A percentile compares a stretch with the other conserved stretches of the same genome.
These are phyloP conservation scores for Catajapyx aquilonaris DNA, from an alignment of 1,140 invertebrate genomes.

Conservation along the genomic window DNA sequence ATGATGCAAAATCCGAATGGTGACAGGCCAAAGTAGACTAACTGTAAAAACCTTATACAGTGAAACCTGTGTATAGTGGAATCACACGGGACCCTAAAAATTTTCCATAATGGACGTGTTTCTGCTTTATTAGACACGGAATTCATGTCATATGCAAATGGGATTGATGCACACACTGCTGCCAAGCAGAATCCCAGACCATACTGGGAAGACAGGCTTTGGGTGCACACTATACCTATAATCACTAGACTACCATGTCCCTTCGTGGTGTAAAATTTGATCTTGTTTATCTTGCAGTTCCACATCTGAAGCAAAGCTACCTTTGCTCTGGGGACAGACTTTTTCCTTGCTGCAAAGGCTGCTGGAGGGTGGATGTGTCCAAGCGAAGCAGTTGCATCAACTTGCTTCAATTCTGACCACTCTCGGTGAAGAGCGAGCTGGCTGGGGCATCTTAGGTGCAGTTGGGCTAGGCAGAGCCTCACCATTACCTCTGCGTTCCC, in stretches of 20 bases:
- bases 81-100: constrained; percentile 19
- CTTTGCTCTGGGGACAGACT: constrained; percentile 33
- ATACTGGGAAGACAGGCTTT: constrained; percentile 26
- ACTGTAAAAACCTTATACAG: constrained; percentile 2
- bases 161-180: constrained; percentile 25
- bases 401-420: constrained; percentile 24
- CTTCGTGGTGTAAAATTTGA: constrained; percentile 2
- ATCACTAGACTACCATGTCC: constrained; percentile 7
- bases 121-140: constrained; percentile 20
- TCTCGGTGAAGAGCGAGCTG: constrained; percentile 32
- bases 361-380: constrained; percentile 23
- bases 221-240: constrained; percentile 25
- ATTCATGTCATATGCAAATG: constrained; percentile 23
- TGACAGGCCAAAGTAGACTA: constrained; percentile 3
- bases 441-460: constrained; percentile 35
- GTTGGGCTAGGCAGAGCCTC: constrained; percentile 38
- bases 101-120: constrained; percentile 23
- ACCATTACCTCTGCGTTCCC: too few species aligned
- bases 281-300: constrained; percentile 22
- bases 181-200: constrained; percentile 23
- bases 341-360: constrained; percentile 28
- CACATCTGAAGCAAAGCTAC: constrained; percentile 31
- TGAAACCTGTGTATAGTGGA: constrained; percentile 22
- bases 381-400: constrained; percentile 25
- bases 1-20: not conserved